Evolutionary conservation across 2,797 vertebrate species (phyloP), one percentile per base, ranked within the genome.

Genomic region (Acanthis flammea): DNA sequence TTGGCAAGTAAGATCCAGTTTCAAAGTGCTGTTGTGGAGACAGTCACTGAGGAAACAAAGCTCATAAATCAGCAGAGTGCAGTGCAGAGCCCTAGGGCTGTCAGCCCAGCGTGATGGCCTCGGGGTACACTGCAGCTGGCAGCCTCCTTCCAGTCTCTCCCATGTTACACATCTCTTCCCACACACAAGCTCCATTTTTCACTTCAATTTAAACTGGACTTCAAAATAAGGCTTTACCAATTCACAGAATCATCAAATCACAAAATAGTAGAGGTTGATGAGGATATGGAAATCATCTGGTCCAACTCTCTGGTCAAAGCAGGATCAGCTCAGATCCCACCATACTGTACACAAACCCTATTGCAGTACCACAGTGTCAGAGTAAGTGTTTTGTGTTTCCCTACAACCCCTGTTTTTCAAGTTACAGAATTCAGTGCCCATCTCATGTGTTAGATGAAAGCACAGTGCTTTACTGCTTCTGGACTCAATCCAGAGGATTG

Each of bases 1-100:
- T 53, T 93, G 86, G 80, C 80, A 94, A 71, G 50, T 42, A 78
- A 78, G 66, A 84, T 66, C 37, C 74, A 88, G 79, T 90, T 93
- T 79, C 92, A 94, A 86, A 92, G 76, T 55, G n/a, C 53, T 87
- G 83, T 82, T 90, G 71, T 74, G 90, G 80, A 94, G 70, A 78
- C 74, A 73, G 80, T 67, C 83, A 67, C 93, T 57, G 74, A 89
- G 83, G 77, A 88, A 95, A 95, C 67, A 74, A 54, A 53, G 22
- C 60, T 76, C 80, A 35, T 44, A 70, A 70, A 92, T 82, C 45
- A 88, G 22, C 70, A 51, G 70, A 30, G 73, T 21, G 51, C 80
- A 92, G 35, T 12, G 68, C 61, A 81, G 30, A 88, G 60, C 54
- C 48, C 30, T 8, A 57, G 41, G 33, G 68, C 55, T 51, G 88